Evolutionary conservation across 2,888 invertebrate genomes (phyloP), one percentile per base, ranked within the genome.

Genomic region (Agonopterix subpropinquella): DNA sequence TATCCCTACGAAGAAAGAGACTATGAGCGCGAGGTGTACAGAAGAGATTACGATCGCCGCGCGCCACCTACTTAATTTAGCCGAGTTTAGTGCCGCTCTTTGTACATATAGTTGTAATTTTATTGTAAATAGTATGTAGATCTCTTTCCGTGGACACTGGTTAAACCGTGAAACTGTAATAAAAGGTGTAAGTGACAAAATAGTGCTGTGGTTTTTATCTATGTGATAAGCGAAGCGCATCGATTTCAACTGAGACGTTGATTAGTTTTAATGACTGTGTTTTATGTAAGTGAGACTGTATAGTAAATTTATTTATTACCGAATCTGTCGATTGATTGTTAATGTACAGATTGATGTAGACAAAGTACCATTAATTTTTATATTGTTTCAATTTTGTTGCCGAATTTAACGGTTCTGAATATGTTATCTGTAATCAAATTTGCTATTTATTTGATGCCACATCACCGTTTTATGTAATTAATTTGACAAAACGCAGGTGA

Each of bases 11-110:
- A 86, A 36, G 90, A 90, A 50, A 87, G 91, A 59, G 90, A 88
- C 49, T 88, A 86, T 52, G 89, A 89, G 56, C 80, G 87, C 43
- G 91, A 91, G 55, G 90, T 91, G 60, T 84, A 92, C 75, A 64
- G 92, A 51, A 78, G 92, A 53, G 92, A 92, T 63, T 92, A 92
- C 62, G 92, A 92, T 64, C 84, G 92, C 53, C 89, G 92, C 57
- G 92, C 92, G 52, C 91, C 92, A 39, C 91, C 91, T 13, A 89
- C 91, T 49, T 87, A 80, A 49, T 47, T 41, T 43, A 43, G 48
- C 43, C 36, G 15, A 49, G 18, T 39, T 35, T 37, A 37, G 10
- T n/a, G 11, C 36, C 45, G 51, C 57, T 57, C 55, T 47, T 62
- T 85, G 85, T 85, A 85, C 73, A 85, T 84, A 82, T 64, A 63